These are phyloP conservation scores for Parnassius mnemosyne DNA, from an alignment of 2,888 invertebrate species.

Conservation along the genomic window DNA sequence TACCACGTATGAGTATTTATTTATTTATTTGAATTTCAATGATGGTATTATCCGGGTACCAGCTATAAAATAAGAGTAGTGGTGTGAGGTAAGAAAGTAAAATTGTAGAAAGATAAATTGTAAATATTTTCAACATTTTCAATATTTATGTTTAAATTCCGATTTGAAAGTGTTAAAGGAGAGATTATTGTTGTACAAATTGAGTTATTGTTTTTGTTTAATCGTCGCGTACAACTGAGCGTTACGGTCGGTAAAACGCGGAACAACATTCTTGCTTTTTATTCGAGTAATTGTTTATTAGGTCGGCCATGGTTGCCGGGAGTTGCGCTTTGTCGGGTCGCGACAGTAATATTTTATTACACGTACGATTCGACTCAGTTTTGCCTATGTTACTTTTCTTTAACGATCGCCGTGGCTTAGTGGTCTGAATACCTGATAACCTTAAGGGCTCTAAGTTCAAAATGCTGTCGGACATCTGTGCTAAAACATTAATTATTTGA, in stretches of 20 bases:
- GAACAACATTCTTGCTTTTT: slow-evolving; percentile 63
- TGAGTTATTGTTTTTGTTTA: slow-evolving; percentile 26
- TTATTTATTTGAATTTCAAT: too few species aligned
- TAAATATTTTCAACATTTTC: too few species aligned
- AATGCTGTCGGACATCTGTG: too few species aligned
- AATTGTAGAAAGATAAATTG: too few species aligned
- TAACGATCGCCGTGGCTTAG: slow-evolving; percentile 16
- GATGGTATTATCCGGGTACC: too few species aligned
- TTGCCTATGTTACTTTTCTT: slow-evolving; percentile 37
- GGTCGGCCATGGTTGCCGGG: slow-evolving; percentile 37
- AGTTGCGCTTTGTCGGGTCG: slow-evolving; percentile 57
- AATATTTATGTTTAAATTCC: too few species aligned
- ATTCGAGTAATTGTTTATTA: slow-evolving; percentile 74
- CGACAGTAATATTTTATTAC: slow-evolving; percentile 56
- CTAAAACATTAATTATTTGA: too few species aligned
- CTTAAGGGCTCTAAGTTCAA: too few species aligned
- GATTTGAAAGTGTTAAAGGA: slow-evolving; percentile 1
- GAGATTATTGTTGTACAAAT: slow-evolving; percentile 20
- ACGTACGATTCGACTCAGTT: slow-evolving; percentile 56
- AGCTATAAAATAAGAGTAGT: too few species aligned
- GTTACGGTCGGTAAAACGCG: slow-evolving; percentile 57
- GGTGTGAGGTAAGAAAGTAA: too few species aligned
- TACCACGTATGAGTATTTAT: too few species aligned
- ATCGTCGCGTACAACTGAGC: slow-evolving; percentile 36
- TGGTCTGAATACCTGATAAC: too few species aligned